Conservation (phyloP, 2,113 vertebrate genomes). For the Empidonax traillii region DNA sequence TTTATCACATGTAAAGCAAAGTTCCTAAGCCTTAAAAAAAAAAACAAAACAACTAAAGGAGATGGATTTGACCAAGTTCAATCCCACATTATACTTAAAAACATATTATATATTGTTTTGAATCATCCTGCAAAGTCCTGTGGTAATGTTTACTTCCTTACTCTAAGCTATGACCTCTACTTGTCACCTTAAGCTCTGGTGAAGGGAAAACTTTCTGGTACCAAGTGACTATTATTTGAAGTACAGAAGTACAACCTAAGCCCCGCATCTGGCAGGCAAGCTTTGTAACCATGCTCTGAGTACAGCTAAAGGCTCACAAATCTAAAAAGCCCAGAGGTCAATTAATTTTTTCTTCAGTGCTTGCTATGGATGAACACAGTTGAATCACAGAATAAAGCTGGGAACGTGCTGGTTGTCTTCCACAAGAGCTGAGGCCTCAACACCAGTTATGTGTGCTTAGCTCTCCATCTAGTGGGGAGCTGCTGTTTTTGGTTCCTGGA, state of each 20-base stretch:
- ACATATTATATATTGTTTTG: not conserved
- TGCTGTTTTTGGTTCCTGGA: not conserved
- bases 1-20: not conserved
- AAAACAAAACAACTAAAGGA: not conserved
- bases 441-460: fast-evolving
- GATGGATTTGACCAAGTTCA: not conserved
- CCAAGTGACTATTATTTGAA: not conserved
- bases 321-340: not conserved
- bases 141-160: not conserved
- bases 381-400: not conserved
- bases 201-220: not conserved
- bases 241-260: not conserved
- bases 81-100: not conserved
- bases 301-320: not conserved
- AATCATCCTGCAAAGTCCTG: not conserved
- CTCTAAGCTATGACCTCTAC: not conserved
- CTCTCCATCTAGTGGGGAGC: not conserved
- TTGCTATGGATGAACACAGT: not conserved
- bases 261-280: not conserved
- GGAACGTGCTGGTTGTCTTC: not conserved
- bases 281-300: not conserved
- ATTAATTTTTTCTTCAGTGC: not conserved
- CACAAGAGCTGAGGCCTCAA: fast-evolving
- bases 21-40: not conserved
- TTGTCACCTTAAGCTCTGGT: not conserved